Evolutionary conservation across 2,113 vertebrate genomes (phyloP), one percentile per base, ranked within the genome.

Genomic region (Podarcis raffonei): DNA sequence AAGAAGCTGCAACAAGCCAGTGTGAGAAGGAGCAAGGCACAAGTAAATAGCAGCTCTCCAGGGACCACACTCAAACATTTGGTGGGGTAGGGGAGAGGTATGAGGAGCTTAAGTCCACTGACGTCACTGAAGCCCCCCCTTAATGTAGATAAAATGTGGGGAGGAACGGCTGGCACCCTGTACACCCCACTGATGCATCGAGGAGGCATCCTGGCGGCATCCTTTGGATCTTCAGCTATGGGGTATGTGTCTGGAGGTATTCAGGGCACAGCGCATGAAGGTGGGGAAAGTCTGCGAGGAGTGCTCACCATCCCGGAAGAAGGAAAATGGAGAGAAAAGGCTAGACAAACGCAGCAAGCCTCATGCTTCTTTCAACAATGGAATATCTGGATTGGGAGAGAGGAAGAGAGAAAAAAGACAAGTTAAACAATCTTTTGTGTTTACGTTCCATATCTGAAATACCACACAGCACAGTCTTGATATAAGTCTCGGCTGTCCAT

Each of bases 281-380:
- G 91, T 2, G 57, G 90, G 62, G 92, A 93, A 95, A 95, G 95
- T 95, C 91, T 92, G 94, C 93, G 94, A 91, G 89, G 92, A 93
- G 95, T 93, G 94, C 95, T 97, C 91, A 93, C 42, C 90, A 94
- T 96, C 92, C 93, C 62, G 48, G 91, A 84, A 18, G 92, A 16
- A 89, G 59, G 89, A 85, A 89, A 89, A 85, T 91, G 93, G 94
- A 92, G 92, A 93, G 79, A 94, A 90, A 94, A 93, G 93, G 94
- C 92, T n/a, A 87, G 87, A 85, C 81, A 81, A 92, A 80, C 27
- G 92, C 83, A 91, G 95, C 94, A 95, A 95, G 92, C 90, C 96
- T 99, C 98, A 99, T 94, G 99, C 98, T 98, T 99, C 98, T 97
- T 99, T 99, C 96, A 99, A 78, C 95, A 99, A 97, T 37, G 99